These are phyloP conservation scores for Echinometra lucunter DNA, from an alignment of 53 echinoderm and acorn worm species.

Conservation along the genomic window DNA sequence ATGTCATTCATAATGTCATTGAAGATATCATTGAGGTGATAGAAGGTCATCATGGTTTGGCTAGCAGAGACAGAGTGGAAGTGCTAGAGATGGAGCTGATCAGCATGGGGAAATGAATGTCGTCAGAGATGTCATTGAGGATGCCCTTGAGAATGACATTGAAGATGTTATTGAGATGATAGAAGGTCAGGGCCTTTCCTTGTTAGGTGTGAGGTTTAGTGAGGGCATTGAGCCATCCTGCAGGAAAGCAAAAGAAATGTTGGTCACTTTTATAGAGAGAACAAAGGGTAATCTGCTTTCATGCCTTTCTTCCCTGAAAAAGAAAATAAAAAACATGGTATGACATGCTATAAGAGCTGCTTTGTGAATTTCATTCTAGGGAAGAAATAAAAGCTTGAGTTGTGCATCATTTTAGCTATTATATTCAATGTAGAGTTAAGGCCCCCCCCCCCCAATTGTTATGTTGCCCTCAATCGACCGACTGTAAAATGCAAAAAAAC, in stretches of 20 bases:
- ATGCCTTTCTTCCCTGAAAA: background rate
- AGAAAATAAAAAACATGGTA: no score
- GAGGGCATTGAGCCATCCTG: background rate
- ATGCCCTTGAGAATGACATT: slow-evolving; percentile 5
- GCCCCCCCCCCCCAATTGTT: no score
- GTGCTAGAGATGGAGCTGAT: background rate
- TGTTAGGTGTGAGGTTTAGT: background rate
- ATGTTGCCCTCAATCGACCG: no score
- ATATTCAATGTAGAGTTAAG: no score
- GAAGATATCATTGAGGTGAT: background rate
- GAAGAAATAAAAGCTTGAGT: no score
- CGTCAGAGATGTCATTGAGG: background rate
- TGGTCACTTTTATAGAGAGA: background rate
- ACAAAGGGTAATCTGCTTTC: background rate
- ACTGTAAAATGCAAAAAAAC: no score
- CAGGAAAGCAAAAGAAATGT: background rate
- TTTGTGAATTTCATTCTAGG: no score
- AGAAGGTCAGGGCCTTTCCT: background rate
- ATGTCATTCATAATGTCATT: no score
- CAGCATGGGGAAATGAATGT: background rate
- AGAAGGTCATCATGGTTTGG: background rate
- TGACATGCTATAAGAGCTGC: no score
- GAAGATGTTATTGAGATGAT: background rate
- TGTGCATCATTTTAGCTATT: no score
- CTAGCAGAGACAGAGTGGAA: background rate